Base-by-base conservation (phyloP, 2,888 invertebrate species). In the Macrophya alboannulata region DNA sequence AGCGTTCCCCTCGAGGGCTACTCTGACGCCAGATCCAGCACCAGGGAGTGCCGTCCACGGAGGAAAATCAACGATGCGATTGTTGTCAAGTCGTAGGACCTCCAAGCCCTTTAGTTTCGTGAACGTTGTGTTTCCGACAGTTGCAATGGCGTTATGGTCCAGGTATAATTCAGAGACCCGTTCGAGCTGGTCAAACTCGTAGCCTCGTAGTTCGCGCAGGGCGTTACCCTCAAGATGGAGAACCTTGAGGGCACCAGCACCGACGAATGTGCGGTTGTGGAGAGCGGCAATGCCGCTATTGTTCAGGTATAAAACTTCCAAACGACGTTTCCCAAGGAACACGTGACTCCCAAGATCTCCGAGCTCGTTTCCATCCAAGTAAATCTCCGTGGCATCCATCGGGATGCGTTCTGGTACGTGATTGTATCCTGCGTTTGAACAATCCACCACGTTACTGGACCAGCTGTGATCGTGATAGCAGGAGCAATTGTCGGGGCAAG, bases 301-400 rank as follows among this genome's bases (percentile, higher is more conserved):
- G 94, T 97, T 97, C 88, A 97, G 95, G 94, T 95, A 97, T 89
- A 97, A 94, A 89, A 96, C 96, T 94, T 97, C 96, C 88, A 97
- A 94, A 93, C 97, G 96, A 94, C 97, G 97, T 94, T 97, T 97
- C 87, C 97, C 98, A 92, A 98, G 97, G 94, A 98, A 98, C 92
- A 97, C 97, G 95, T 97, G 97, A 94, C 97, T 97, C 90, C 96
- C 96, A 88, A 98, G 95, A 91, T 97, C 96, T 89, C 96, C 96
- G 87, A 98, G 95, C 92, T 96, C 95, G 94, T 97, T 97, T 87
- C 97, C 97, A 93, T 97, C 97, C 91, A 98, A 95, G 94, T 97
- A 97, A 91, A 98, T 96, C 94, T 97, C 97, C 90, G 98, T 98
- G 90, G 97, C 97, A 94, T 98, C 97, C 97, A 98, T 98, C 86